Evolutionary conservation across 1,140 invertebrate genomes (phyloP).

Genomic region (Pinna nobilis): DNA sequence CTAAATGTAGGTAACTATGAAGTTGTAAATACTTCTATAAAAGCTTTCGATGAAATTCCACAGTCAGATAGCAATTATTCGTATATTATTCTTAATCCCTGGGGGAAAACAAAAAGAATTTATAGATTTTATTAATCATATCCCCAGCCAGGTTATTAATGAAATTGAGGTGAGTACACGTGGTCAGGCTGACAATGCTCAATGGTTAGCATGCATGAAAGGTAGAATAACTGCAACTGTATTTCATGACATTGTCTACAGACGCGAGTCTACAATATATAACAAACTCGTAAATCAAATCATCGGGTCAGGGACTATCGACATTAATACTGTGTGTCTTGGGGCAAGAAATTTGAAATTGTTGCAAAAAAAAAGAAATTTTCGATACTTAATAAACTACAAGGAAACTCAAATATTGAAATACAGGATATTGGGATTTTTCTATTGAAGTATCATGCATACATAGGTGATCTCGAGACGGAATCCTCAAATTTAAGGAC

Average conservation of each 20-base stretch:
- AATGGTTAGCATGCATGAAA: conserved; percentile 1
- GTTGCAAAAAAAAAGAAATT: conserved; percentile 17
- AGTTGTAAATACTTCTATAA: no score
- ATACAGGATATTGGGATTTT: neutral
- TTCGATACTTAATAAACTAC: neutral
- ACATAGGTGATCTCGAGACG: conserved; percentile 28
- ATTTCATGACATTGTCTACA: conserved; percentile 21
- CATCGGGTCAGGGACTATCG: neutral
- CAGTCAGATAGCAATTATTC: no score
- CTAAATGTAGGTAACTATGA: no score
- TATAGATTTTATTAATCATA: neutral
- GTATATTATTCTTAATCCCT: neutral
- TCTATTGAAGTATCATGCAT: conserved; percentile 12
- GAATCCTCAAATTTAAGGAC: neutral
- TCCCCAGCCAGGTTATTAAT: neutral
- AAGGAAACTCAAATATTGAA: conserved; percentile 11
- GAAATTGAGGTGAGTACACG: conserved; percentile 23
- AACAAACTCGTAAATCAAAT: conserved; percentile 6
- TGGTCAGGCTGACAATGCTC: conserved; percentile 18
- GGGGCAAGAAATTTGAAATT: conserved; percentile 5
- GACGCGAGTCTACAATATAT: neutral
- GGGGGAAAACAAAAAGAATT: neutral
- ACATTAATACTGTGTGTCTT: neutral
- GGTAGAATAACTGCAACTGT: conserved; percentile 8
- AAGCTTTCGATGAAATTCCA: no score